These are phyloP conservation scores for Sebastes glaucus DNA, from an alignment of 2,797 vertebrate species.

Conservation along the genomic window DNA sequence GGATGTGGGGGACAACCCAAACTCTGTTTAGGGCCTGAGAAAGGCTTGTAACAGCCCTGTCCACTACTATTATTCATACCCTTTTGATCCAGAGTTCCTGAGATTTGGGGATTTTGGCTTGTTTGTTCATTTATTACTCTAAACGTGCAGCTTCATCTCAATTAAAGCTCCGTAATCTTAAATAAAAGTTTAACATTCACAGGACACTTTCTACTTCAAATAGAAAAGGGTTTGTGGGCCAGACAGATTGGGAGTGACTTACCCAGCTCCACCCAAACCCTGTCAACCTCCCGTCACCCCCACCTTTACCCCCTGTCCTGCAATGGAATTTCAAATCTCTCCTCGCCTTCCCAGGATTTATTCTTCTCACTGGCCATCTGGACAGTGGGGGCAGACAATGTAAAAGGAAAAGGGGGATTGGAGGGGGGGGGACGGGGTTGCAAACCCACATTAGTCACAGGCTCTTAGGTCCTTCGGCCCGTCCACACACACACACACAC, in stretches of 20 bases:
- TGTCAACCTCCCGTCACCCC: slow-evolving; percentile 25
- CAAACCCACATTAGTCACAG: slow-evolving; percentile 87
- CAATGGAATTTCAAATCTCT: slow-evolving; percentile 78
- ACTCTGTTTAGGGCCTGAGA: not conserved
- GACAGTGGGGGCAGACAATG: slow-evolving; percentile 85
- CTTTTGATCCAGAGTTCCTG: too few relatives aligned
- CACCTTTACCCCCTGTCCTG: slow-evolving; percentile 53
- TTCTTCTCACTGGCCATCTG: slow-evolving; percentile 87
- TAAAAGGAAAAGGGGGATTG: slow-evolving; percentile 57
- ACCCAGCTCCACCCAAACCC: slow-evolving; percentile 8
- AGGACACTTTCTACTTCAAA: not conserved
- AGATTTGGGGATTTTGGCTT: too few relatives aligned
- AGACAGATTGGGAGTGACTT: slow-evolving; percentile 16
- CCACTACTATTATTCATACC: too few relatives aligned
- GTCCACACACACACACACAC: slow-evolving; percentile 15
- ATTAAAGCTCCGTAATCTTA: not conserved
- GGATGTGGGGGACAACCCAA: not conserved
- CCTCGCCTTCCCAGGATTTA: slow-evolving; percentile 79
- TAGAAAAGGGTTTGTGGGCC: not conserved
- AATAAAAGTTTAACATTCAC: not conserved
- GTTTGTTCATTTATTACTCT: not conserved
- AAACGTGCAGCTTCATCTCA: not conserved
- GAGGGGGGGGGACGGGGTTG: slow-evolving; percentile 20
- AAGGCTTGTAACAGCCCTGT: not conserved
- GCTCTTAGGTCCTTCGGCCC: slow-evolving; percentile 80